A percentile compares a stretch with the other conserved stretches of the same genome.
Evolutionary conservation across 2,113 vertebrate species (phyloP).

Genomic region (Hypocryptadius cinnamomeus): DNA sequence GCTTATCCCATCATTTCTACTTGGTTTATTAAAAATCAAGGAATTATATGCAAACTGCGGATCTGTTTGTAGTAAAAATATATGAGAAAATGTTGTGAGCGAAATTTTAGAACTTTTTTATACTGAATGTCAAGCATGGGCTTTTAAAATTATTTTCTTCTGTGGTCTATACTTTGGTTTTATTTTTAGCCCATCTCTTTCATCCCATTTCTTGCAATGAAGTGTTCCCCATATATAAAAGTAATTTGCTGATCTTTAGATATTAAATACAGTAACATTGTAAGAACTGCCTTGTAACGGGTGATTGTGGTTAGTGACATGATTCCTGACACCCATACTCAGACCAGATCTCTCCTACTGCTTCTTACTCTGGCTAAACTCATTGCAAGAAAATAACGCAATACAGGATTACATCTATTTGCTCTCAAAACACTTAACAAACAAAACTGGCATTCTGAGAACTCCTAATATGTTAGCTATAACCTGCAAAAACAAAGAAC

Average conservation of each 20-base stretch:
- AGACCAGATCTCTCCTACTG: not conserved
- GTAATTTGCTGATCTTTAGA: not conserved
- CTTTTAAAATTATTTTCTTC: not conserved
- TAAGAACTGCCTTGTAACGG: not conserved
- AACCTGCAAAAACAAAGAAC: conserved; percentile 72
- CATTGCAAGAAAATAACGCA: conserved; percentile 28
- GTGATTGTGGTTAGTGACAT: not conserved
- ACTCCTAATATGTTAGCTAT: conserved; percentile 69
- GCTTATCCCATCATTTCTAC: not conserved
- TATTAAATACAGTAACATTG: not conserved
- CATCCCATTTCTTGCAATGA: not conserved
- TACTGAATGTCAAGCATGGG: not conserved
- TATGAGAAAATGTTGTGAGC: not conserved
- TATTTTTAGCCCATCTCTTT: not conserved
- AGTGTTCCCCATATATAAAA: not conserved
- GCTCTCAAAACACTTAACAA: conserved; percentile 68
- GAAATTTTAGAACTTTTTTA: not conserved
- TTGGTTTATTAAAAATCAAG: not conserved
- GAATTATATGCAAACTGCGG: not conserved
- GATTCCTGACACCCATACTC: not conserved
- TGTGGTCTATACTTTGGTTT: not conserved
- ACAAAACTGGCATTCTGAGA: conserved; percentile 66
- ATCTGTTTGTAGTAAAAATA: not conserved
- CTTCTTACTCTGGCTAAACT: not conserved
- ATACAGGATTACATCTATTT: conserved; percentile 56